Evolutionary conservation across 2,888 invertebrate genomes (phyloP).

Genomic region (Rhaphigaster nebulosa): DNA sequence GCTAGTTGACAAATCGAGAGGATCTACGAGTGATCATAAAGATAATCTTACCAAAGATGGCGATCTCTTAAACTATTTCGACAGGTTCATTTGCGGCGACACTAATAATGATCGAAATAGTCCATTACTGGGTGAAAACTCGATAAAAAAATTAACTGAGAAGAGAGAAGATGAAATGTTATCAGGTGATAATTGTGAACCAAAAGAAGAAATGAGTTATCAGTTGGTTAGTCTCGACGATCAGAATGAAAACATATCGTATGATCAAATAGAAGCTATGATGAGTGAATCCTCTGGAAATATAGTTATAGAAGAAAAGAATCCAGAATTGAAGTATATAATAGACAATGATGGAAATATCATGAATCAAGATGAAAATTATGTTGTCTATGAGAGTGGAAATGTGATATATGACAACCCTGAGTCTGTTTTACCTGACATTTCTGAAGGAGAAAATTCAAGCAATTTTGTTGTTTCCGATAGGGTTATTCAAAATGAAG

Average conservation of each 20-base stretch:
- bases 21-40: conserved; percentile 44
- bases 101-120: conserved; percentile 53
- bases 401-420: conserved; percentile 63
- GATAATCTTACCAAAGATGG: conserved; percentile 62
- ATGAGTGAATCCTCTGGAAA: conserved; percentile 62
- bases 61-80: conserved; percentile 64
- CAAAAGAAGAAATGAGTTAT: conserved; percentile 61
- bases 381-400: conserved; percentile 63
- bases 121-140: conserved; percentile 60
- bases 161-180: conserved; percentile 57
- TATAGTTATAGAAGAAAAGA: conserved; percentile 63
- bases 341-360: conserved; percentile 64
- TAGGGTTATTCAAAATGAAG: conserved; percentile 56
- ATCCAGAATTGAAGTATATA: conserved; percentile 63
- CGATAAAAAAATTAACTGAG: conserved; percentile 54
- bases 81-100: conserved; percentile 63
- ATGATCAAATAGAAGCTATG: conserved; percentile 63
- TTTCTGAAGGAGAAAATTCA: conserved; percentile 55
- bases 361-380: conserved; percentile 64
- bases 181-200: conserved; percentile 52
- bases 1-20: conserved; percentile 62
- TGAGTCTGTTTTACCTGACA: conserved; percentile 59
- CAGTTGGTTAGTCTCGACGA: conserved; percentile 60
- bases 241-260: conserved; percentile 62
- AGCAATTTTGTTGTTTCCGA: conserved; percentile 57